Percentiles rank a stretch among this genome's conserved stretches.
These are phyloP conservation scores for Sturmia bella DNA, from an alignment of 2,888 invertebrate genomes.

Conservation along the genomic window DNA sequence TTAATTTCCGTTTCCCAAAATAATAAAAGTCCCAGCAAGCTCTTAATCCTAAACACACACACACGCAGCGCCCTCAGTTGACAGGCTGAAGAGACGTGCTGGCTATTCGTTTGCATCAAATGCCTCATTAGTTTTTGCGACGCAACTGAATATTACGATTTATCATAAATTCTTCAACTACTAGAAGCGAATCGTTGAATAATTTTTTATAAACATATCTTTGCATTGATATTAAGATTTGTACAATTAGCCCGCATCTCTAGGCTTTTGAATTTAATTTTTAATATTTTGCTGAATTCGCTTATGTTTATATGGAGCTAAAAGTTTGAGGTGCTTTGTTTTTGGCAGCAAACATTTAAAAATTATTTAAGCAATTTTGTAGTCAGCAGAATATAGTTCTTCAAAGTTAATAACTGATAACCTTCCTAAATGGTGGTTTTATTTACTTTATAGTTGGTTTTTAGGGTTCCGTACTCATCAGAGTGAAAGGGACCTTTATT, in stretches of 20 bases:
- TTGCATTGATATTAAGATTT: conserved; percentile 22
- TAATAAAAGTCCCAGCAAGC: no score
- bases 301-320: conserved; percentile 51
- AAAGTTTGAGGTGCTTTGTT: conserved; percentile 45
- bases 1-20: no score
- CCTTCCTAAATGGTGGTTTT: no score
- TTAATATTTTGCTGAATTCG: conserved; percentile 24
- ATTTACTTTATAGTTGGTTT: no score
- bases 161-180: conserved; percentile 77
- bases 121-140: conserved; percentile 70
- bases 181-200: conserved; percentile 72
- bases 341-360: conserved; percentile 4
- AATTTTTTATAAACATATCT: conserved; percentile 67
- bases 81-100: conserved; percentile 17
- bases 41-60: background rate
- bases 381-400: background rate
- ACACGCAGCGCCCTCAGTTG: conserved; percentile 8
- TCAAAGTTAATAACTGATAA: no score
- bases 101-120: conserved; percentile 51
- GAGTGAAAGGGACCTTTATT: no score
- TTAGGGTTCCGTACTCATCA: no score
- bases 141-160: conserved; percentile 79
- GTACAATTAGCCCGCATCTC: conserved; percentile 12
- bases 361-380: conserved; percentile 30
- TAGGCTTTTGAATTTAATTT: conserved; percentile 12